Evolutionary conservation across 2,888 invertebrate genomes (phyloP).

Genomic region (Candidula unifasciata): DNA sequence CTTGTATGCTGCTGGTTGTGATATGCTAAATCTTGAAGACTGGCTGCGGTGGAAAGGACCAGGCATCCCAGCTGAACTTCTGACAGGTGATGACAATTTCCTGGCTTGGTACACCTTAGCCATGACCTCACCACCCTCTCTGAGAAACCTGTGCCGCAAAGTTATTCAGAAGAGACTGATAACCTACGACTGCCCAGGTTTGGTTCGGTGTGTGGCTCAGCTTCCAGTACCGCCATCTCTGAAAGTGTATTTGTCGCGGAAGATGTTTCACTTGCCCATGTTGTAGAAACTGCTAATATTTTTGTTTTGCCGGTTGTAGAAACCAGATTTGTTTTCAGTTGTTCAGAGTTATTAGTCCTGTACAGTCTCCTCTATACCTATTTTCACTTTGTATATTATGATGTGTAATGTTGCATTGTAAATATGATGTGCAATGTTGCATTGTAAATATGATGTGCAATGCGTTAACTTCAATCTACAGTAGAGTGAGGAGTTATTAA

Average conservation of each 20-base stretch:
- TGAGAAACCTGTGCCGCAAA: constrained; percentile 77
- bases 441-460: too few species aligned
- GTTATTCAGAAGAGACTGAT: constrained; percentile 72
- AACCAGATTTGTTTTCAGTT: too few species aligned
- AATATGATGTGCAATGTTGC: too few species aligned
- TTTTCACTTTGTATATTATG: too few species aligned
- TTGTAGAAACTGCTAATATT: constrained; percentile 9
- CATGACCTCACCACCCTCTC: constrained; percentile 71
- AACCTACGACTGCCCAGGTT: constrained; percentile 65
- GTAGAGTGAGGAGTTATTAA: too few species aligned
- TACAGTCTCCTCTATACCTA: too few species aligned
- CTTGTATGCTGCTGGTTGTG: constrained; percentile 76
- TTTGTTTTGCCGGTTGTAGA: not conserved
- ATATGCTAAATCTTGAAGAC: constrained; percentile 77
- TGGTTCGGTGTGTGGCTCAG: constrained; percentile 68
- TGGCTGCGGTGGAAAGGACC: constrained; percentile 78
- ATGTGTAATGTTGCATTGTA: too few species aligned
- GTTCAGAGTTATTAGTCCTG: too few species aligned
- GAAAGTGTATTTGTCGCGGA: constrained; percentile 72
- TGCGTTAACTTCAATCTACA: too few species aligned
- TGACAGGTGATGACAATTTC: constrained; percentile 70
- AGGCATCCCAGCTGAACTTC: constrained; percentile 72
- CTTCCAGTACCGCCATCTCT: constrained; percentile 75
- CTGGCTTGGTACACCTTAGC: constrained; percentile 70
- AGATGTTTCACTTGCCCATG: constrained; percentile 69